Conservation (phyloP, 1,140 invertebrate species). For the Onthophagus taurus region DNA sequence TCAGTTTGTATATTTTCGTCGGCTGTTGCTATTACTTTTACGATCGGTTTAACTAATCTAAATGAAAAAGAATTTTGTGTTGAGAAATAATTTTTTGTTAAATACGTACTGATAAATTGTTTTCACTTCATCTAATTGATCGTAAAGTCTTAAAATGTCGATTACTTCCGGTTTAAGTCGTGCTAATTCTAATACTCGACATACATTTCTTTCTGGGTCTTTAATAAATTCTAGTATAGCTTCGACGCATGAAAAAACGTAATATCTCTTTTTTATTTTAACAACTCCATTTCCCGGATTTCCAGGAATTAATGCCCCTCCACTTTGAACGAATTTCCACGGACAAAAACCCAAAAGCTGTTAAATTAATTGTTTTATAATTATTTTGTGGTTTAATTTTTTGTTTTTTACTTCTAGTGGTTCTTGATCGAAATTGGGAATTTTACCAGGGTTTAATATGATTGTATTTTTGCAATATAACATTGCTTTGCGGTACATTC, state of each 20-base stretch:
- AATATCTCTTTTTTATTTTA: constrained; percentile 44
- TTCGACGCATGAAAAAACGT: constrained; percentile 46
- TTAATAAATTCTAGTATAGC: constrained; percentile 47
- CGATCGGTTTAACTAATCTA: constrained; percentile 3
- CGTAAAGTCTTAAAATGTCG: constrained; percentile 47
- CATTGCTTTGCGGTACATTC: not conserved
- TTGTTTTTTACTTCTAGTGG: too few relatives aligned
- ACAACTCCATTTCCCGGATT: constrained; percentile 55
- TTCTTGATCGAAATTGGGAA: not conserved
- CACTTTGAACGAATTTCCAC: constrained; percentile 44
- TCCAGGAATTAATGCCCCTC: constrained; percentile 52
- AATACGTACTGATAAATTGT: constrained; percentile 20
- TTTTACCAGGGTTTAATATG: not conserved
- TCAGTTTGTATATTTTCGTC: constrained; percentile 52
- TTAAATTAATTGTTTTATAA: constrained; percentile 10
- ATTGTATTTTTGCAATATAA: not conserved
- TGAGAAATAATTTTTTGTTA: too few relatives aligned
- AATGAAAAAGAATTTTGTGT: not conserved
- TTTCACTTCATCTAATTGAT: constrained; percentile 42
- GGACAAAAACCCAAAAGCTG: constrained; percentile 60
- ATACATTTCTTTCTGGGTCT: constrained; percentile 49
- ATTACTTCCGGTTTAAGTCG: constrained; percentile 49
- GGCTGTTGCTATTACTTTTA: not conserved
- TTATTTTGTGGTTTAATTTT: not conserved
- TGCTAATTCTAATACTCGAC: constrained; percentile 44